Percentiles rank a stretch among this genome's conserved stretches.
These are phyloP conservation scores for Astropecten irregularis DNA, from an alignment of 53 echinoderm and acorn worm species.

Conservation along the genomic window DNA sequence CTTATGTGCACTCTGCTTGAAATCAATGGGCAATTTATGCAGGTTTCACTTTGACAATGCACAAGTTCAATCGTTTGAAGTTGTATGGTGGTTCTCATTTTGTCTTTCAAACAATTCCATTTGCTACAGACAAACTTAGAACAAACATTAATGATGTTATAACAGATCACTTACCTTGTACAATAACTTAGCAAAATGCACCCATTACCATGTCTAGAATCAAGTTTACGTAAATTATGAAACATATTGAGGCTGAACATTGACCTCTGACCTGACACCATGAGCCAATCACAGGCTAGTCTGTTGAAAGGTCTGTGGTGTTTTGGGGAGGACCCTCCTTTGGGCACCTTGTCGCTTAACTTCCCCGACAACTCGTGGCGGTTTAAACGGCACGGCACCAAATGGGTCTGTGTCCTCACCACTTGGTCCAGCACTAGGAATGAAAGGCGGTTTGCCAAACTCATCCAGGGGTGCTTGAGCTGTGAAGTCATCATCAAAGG, in stretches of 20 bases:
- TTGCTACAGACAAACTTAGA: no score
- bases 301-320: conserved; percentile 41
- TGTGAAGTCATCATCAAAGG: conserved; percentile 58
- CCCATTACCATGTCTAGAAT: no score
- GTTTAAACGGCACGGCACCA: conserved; percentile 89
- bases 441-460: not conserved
- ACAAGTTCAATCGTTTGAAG: no score
- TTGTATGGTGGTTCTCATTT: no score
- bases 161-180: no score
- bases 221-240: no score
- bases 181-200: no score
- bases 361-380: conserved; percentile 45
- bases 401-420: conserved; percentile 77
- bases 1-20: no score
- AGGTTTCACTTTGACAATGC: no score
- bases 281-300: conserved; percentile 34
- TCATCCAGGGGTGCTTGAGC: not conserved
- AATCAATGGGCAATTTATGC: no score
- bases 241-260: not conserved
- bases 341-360: conserved; percentile 66
- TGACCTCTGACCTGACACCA: not conserved
- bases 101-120: no score
- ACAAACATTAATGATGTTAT: no score
- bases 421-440: not conserved
- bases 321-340: conserved; percentile 44